Conservation (phyloP, 2,888 invertebrate genomes). For the Hyposoter didymator region DNA sequence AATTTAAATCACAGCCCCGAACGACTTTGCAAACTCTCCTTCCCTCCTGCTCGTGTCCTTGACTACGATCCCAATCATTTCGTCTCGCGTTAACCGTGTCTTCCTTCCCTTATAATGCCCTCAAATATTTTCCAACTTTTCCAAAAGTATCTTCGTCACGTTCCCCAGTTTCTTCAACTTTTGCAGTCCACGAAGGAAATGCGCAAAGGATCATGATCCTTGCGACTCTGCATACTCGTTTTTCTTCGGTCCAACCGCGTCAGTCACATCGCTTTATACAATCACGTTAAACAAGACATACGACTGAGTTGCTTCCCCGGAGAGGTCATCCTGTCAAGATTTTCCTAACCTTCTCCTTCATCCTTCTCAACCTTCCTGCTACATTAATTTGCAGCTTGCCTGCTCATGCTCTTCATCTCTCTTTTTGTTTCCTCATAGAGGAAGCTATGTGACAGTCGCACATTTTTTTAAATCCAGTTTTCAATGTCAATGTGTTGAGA, state of each 20-base stretch:
- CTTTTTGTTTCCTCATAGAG: too few relatives aligned
- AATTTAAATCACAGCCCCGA: constrained; percentile 69
- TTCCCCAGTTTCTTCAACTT: constrained; percentile 6
- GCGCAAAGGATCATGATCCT: not conserved
- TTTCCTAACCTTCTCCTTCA: not conserved
- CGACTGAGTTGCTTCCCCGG: not conserved
- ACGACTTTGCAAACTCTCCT: not conserved
- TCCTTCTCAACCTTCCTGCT: not conserved
- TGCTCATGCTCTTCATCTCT: not conserved
- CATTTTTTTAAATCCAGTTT: too few relatives aligned
- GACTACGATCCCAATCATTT: constrained; percentile 11
- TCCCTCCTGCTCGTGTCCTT: not conserved
- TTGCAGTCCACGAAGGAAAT: constrained; percentile 20
- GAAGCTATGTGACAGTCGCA: too few relatives aligned
- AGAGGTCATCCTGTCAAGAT: not conserved
- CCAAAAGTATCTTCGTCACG: not conserved
- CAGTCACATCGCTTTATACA: not conserved
- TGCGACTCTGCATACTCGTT: constrained; percentile 13
- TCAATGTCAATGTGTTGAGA: too few relatives aligned
- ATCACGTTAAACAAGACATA: not conserved
- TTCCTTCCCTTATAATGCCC: not conserved
- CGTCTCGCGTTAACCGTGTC: constrained; percentile 7
- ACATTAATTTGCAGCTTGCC: not conserved
- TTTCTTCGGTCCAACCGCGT: not conserved
- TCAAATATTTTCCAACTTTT: not conserved